Conservation (phyloP, 2,888 invertebrate genomes). For the Mechanitis messenoides region DNA sequence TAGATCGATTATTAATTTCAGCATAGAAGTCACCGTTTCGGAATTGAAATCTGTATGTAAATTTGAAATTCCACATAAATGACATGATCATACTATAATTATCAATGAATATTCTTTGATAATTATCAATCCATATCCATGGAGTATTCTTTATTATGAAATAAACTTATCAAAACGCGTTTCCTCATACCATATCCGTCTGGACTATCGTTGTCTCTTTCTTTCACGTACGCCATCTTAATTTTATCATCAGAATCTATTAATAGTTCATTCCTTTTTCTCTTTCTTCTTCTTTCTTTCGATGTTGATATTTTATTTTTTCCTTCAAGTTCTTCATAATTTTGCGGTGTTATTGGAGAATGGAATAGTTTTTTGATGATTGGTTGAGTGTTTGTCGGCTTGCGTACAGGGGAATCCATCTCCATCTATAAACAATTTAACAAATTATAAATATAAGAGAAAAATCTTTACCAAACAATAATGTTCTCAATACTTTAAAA, state of each 20-base stretch:
- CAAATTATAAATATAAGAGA: too few relatives aligned
- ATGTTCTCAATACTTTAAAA: too few relatives aligned
- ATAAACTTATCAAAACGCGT: slow-evolving; percentile 53
- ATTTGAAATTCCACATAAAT: too few relatives aligned
- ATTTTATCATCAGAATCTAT: slow-evolving; percentile 51
- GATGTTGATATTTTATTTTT: slow-evolving; percentile 4
- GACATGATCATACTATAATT: too few relatives aligned
- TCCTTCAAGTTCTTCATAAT: slow-evolving; percentile 20
- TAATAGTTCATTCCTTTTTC: slow-evolving; percentile 53
- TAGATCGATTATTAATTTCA: too few relatives aligned
- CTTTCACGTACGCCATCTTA: slow-evolving; percentile 51
- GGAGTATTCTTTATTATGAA: slow-evolving; percentile 59
- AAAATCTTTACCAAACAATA: too few relatives aligned
- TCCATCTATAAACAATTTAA: slow-evolving; percentile 47
- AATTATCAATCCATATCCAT: slow-evolving; percentile 42
- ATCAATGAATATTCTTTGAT: too few relatives aligned
- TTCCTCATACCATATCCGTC: slow-evolving; percentile 50
- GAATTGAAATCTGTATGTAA: too few relatives aligned
- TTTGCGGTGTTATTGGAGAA: slow-evolving; percentile 45
- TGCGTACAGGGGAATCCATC: slow-evolving; percentile 56
- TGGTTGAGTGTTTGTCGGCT: slow-evolving; percentile 44
- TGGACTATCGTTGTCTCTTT: slow-evolving; percentile 51
- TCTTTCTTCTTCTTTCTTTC: slow-evolving; percentile 25
- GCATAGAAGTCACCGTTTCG: too few relatives aligned
- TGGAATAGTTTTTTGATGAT: slow-evolving; percentile 63